Evolutionary conservation across 2,888 invertebrate genomes (phyloP), one percentile per base, ranked within the genome.

Genomic region (Dolomedes plantarius): DNA sequence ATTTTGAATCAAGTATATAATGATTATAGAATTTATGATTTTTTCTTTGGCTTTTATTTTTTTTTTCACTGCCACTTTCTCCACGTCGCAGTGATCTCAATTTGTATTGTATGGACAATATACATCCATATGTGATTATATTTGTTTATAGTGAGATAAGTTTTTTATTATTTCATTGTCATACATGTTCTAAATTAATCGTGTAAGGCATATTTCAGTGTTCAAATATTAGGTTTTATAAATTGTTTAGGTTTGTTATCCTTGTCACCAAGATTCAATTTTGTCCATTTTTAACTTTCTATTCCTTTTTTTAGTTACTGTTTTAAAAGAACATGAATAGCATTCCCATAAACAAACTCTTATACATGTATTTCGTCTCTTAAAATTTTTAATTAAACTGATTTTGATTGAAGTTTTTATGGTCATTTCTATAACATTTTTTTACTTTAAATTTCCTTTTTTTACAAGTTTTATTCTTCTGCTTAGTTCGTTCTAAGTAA

Each of bases 1-100:
- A 77, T 50, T 78, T 82, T 28, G 87, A 87, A 27, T 87, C 87
- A 9, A 82, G 73, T 56, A 87, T 87, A 74, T 87, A 31, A 74
- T 13, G 5, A 36, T 41, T 36, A 19, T 56, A 46, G 13, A n/a
- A 32, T n/a, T 39, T 28, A 16, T 7, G 46, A 67, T 73, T 41
- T 39, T 29, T 32, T 39, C 67, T 27, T 50, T 74, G 19, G 50
- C 46, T 36, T 65, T 67, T 64, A 27, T 29, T 62, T 13, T n/a
- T 19, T 76, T 74, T 46, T 50, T 67, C 76, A 77, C 72, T 82
- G 82, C 76, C 82, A 65, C 32, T 46, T 65, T 27, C 23, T 74
- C 23, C 68, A 67, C 16, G 39, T 29, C 39, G 68, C 68, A 74
- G 81, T 81, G 81, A 81, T 82, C 82, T 82, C 82, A 75, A 46